A percentile compares a stretch with the other conserved stretches of the same genome.
These are phyloP conservation scores for Pantherophis alleghaniensis DNA, from an alignment of 2,797 vertebrate genomes.

Conservation along the genomic window DNA sequence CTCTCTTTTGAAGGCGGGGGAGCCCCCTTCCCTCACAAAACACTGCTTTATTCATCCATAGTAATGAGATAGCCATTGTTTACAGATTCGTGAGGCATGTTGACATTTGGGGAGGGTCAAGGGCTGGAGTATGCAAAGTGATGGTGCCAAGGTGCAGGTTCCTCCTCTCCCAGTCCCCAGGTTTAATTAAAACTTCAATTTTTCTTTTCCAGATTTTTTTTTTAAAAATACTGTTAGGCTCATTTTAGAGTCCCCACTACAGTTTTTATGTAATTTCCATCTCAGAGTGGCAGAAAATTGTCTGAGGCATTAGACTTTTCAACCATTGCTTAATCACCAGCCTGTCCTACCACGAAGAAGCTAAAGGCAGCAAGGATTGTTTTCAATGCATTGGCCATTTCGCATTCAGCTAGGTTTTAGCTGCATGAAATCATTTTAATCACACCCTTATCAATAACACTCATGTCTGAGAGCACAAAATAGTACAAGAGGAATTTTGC, in stretches of 20 bases:
- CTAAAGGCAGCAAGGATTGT: background rate
- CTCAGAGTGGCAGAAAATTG: background rate
- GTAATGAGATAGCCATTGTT: background rate
- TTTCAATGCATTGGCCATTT: background rate
- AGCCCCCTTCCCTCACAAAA: background rate
- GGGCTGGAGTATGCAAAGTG: background rate
- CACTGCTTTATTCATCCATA: background rate
- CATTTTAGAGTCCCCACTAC: background rate
- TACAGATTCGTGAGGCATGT: background rate
- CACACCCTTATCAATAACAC: background rate
- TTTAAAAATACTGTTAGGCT: background rate
- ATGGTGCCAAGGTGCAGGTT: background rate
- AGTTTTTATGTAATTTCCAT: background rate
- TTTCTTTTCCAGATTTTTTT: background rate
- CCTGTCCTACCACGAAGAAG: background rate
- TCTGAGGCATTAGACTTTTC: background rate
- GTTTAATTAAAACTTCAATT: background rate
- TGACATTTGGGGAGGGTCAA: background rate
- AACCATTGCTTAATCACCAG: background rate
- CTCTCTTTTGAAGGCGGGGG: background rate
- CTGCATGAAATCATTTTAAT: background rate
- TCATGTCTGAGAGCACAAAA: background rate
- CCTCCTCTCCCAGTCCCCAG: background rate
- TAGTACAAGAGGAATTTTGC: background rate
- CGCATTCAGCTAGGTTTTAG: background rate